A percentile compares a stretch with the other conserved stretches of the same genome.
phyloP scores from a whole-genome alignment of 1,140 invertebrate genomes.

The Popillia japonica region DNA sequence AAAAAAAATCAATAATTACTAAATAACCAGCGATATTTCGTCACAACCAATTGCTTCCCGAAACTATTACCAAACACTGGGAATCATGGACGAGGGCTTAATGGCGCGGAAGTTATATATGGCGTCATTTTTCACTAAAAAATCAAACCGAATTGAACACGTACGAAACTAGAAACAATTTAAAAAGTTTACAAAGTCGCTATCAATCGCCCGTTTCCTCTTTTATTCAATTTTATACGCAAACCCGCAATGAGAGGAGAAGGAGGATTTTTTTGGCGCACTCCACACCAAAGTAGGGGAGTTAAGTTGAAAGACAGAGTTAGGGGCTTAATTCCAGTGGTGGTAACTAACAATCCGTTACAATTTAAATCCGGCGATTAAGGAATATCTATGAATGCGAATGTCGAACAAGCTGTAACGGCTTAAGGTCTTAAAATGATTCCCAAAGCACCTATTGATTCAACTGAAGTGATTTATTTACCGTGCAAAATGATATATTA shows the following conservation, averaged over 20 bases:
- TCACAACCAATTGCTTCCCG: not conserved
- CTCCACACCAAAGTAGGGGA: not conserved
- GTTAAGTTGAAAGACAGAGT: conserved; percentile 10
- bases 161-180: no score
- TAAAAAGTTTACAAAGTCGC: no score
- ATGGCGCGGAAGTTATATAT: no score
- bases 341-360: conserved; percentile 39
- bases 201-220: no score
- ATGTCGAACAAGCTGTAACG: conserved; percentile 26
- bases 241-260: no score
- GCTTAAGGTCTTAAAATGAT: conserved; percentile 39
- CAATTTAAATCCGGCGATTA: conserved; percentile 42
- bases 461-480: conserved; percentile 37
- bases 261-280: not conserved
- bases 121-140: no score
- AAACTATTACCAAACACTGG: not conserved
- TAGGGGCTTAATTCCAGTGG: conserved; percentile 5
- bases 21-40: not conserved
- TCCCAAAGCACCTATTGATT: conserved; percentile 38
- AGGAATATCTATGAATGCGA: conserved; percentile 34
- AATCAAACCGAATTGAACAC: no score
- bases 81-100: not conserved
- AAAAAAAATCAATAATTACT: not conserved
- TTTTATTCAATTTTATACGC: no score
- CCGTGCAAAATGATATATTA: conserved; percentile 37